Base-by-base conservation (phyloP, 2,113 vertebrate genomes). In the Seriola rivoliana region DNA sequence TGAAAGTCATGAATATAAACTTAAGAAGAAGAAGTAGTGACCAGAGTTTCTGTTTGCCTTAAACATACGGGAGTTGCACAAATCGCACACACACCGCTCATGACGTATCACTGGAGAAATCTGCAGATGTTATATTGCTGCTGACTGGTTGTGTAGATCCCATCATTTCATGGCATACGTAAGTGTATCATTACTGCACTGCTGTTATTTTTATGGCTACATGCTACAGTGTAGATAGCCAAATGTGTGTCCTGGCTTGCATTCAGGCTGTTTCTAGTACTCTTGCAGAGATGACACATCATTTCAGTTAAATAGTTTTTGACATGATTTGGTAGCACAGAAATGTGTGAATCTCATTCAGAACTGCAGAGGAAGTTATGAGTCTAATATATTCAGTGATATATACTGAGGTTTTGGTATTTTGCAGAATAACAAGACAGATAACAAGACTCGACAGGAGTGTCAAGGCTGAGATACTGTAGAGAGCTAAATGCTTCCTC, bases 141-240 rank as follows among this genome's bases (percentile, higher is more conserved):
- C 65, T 34, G 65, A 75, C 36, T 48, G 32, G n/a, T 50, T 77
- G 68, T 44, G 46, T 55, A 63, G 81, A 78, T 74, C 68, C 57
- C 0, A n/a, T 3, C 0, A 54, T 62, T 48, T 36, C 42, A 62
- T 19, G 54, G n/a, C 38, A 4, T 7, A 29, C 16, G 32, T 29
- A 34, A 48, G 29, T 32, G 23, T 57, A 2, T 42, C 50, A 50
- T 50, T 13, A 50, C 17, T 57, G 46, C 32, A 68, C 44, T 12
- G 19, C 25, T 57, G 8, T 19, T 44, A 25, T 59, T 29, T 57
- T 42, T 29, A 59, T 70, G 48, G 32, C 50, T n/a, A 23, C 34
- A 17, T 70, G 32, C 10, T 52, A 58, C 11, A 16, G 4, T 52
- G 70, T 10, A 4, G 2, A 71, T 4, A 11, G 3, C 4, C 34